Percentiles rank a stretch among this genome's conserved stretches.
Evolutionary conservation across 2,888 invertebrate species (phyloP).

Genomic region (Rhaphigaster nebulosa): DNA sequence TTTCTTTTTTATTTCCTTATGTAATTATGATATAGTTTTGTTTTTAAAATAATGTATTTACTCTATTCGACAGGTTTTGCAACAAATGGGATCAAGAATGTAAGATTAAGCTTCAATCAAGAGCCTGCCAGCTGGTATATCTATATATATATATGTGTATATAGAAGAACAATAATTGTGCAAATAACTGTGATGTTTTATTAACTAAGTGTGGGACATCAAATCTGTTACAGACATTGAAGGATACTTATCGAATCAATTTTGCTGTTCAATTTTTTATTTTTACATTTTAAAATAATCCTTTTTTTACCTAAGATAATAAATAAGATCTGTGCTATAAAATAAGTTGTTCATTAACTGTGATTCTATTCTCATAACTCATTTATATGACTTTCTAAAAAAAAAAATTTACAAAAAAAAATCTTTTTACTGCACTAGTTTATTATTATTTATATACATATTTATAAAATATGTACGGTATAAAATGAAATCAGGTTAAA

Average conservation of each 20-base stretch:
- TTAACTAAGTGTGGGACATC: constrained; percentile 51
- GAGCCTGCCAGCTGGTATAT: background rate
- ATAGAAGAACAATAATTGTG: constrained; percentile 52
- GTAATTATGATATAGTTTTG: background rate
- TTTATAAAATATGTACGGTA: constrained; percentile 51
- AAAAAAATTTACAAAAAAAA: constrained; percentile 26
- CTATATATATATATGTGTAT: background rate
- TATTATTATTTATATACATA: constrained; percentile 50
- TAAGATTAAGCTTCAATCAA: constrained; percentile 71
- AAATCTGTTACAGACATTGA: constrained; percentile 11
- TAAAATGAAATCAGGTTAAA: constrained; percentile 31
- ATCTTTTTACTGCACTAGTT: constrained; percentile 55
- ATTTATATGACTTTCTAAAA: constrained; percentile 54
- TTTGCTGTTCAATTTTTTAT: constrained; percentile 48
- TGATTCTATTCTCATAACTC: constrained; percentile 58
- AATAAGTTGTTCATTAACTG: constrained; percentile 51
- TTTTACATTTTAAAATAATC: constrained; percentile 33
- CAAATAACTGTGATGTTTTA: constrained; percentile 57
- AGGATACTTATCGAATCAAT: constrained; percentile 32
- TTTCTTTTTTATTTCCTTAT: background rate
- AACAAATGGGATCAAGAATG: constrained; percentile 95
- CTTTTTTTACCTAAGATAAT: constrained; percentile 51
- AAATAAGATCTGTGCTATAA: constrained; percentile 39
- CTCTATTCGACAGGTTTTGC: constrained; percentile 76
- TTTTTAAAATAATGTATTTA: background rate